These are phyloP conservation scores for Halichoerus grypus DNA, from an alignment of 2,113 vertebrate genomes.

Conservation along the genomic window DNA sequence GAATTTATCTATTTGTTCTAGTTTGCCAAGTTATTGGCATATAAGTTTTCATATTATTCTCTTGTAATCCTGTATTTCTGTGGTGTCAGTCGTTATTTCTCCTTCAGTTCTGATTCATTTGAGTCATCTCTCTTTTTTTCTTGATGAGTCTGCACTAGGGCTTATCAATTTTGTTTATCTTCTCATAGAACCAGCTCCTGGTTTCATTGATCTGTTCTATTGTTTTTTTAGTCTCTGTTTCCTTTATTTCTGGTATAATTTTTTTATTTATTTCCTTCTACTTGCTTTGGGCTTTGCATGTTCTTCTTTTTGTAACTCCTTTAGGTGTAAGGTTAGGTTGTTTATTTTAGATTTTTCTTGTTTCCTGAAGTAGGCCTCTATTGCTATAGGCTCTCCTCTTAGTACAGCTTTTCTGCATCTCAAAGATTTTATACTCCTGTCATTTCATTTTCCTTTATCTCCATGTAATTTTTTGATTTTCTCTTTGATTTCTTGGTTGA, in stretches of 20 bases:
- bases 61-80: neutral
- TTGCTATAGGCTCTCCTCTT: neutral
- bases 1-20: neutral
- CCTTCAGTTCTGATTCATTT: neutral
- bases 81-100: neutral
- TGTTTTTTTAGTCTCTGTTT: neutral
- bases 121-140: neutral
- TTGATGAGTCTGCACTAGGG: neutral
- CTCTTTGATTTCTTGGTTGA: neutral
- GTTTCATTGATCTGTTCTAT: neutral
- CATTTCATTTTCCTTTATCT: neutral
- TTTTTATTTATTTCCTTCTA: neutral
- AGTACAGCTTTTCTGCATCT: neutral
- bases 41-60: neutral
- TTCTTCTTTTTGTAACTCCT: neutral
- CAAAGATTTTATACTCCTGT: neutral
- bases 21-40: neutral
- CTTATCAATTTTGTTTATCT: neutral
- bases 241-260: neutral
- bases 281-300: neutral
- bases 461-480: neutral
- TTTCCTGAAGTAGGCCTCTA: neutral
- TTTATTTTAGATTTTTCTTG: neutral
- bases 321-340: neutral
- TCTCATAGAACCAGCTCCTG: neutral